Base-by-base conservation (phyloP, 2,888 invertebrate species). In the Parnassius mnemosyne region DNA sequence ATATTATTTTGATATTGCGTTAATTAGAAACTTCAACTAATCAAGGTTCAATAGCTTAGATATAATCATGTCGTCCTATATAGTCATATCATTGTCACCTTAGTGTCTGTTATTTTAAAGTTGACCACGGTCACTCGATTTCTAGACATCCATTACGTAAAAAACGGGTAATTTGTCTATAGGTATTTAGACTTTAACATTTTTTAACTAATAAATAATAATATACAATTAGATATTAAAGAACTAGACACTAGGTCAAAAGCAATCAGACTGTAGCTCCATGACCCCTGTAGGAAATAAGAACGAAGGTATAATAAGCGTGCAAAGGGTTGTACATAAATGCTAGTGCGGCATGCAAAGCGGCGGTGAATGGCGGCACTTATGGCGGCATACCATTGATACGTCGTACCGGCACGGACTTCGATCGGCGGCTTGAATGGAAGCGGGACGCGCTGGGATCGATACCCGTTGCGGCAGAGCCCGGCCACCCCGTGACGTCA, bases 401-500 rank as follows among this genome's bases (percentile, higher is more conserved):
- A 64, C 56, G 50, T 52, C 53, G 57, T 63, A 63, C 58, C 52
- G 65, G 66, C 69, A 68, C 66, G 61, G 69, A 67, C 69, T 77
- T 72, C 74, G 71, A 71, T 68, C 68, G 63, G 63, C 53, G 67
- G 66, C 71, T 74, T 79, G 78, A 81, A 79, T 80, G 79, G 74
- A 73, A 73, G 75, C 71, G 71, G 63, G 65, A 62, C 61, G 68
- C 63, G 65, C 61, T 66, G 62, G 71, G 75, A 78, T 76, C 76
- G 73, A 77, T 76, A 75, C 63, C 68, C 74, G 73, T 72, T 78
- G 79, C 79, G 77, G 78, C 75, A 79, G 60, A 62, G 59, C 53
- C 56, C 60, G 63, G 61, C 64, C 62, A 59, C 67, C 67, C 78
- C 70, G 80, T 84, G 83, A 83, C 84, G 79, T 80, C 79, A 83